phyloP scores from a whole-genome alignment of 64 coral and sea anemone species.

The Cladopsammia gracilis region DNA sequence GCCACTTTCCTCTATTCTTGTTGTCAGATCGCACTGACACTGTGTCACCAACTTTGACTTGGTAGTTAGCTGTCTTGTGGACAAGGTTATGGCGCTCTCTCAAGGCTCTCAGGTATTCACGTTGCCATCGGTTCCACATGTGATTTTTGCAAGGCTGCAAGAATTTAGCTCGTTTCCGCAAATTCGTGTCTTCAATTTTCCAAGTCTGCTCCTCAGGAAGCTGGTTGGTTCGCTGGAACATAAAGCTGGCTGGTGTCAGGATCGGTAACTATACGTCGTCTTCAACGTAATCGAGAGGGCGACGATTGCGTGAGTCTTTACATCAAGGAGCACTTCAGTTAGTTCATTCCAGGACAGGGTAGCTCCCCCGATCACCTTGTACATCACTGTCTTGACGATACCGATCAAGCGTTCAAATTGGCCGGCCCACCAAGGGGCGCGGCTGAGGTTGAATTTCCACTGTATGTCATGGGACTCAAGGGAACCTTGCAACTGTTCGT shows the following conservation, averaged over 20 bases:
- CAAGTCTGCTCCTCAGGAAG: background rate
- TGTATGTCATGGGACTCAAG: conserved; percentile 4
- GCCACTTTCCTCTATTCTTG: too few species aligned
- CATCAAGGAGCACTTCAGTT: background rate
- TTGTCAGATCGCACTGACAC: too few species aligned
- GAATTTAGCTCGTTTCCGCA: background rate
- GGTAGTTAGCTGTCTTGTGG: too few species aligned
- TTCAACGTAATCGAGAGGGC: conserved; percentile 39
- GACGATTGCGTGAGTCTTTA: background rate
- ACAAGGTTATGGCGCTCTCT: too few species aligned
- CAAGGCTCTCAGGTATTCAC: too few species aligned
- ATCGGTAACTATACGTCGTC: background rate
- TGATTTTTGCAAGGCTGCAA: too few species aligned
- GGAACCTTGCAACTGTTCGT: conserved; percentile 21
- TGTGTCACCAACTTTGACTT: too few species aligned
- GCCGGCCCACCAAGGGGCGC: conserved; percentile 74
- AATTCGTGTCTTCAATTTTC: background rate
- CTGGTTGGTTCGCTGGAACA: background rate
- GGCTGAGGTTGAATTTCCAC: too few species aligned
- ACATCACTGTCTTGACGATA: conserved; percentile 19
- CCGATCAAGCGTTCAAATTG: conserved; percentile 62
- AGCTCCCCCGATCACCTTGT: conserved; percentile 25
- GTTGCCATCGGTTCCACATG: too few species aligned
- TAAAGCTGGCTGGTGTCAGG: background rate
- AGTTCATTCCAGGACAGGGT: conserved; percentile 12